Conservation (phyloP, 37 sponge, comb jelly and placozoan species). For the Ianthella basta region DNA sequence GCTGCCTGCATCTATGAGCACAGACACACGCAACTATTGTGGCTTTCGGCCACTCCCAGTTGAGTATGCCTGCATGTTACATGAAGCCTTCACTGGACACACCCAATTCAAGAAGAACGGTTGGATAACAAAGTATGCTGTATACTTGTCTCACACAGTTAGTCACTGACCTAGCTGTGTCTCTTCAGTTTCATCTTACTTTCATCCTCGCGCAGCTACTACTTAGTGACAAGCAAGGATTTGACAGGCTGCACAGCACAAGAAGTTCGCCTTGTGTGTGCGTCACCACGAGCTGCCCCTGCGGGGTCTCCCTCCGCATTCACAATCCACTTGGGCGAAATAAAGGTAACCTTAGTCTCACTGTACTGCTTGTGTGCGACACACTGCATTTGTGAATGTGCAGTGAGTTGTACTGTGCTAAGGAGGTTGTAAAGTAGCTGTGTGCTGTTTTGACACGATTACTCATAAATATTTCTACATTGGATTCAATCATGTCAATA, state of each 20-base stretch:
- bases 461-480: too few species aligned
- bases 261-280: slow-evolving; percentile 41
- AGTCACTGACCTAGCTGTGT: too few species aligned
- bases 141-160: too few species aligned
- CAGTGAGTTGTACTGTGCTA: too few species aligned
- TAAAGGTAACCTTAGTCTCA: slow-evolving; percentile 50
- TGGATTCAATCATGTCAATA: too few species aligned
- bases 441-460: too few species aligned
- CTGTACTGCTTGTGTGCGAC: background rate
- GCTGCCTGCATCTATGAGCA: slow-evolving; percentile 29
- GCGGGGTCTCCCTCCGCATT: background rate
- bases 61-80: slow-evolving; percentile 13
- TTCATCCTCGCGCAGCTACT: too few species aligned
- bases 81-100: slow-evolving; percentile 54
- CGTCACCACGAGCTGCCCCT: background rate
- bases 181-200: too few species aligned
- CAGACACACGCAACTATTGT: background rate
- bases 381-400: too few species aligned
- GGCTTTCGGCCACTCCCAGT: slow-evolving; percentile 45
- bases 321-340: slow-evolving; percentile 53
- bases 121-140: slow-evolving; percentile 69
- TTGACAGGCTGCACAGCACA: slow-evolving; percentile 9
- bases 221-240: slow-evolving; percentile 33
- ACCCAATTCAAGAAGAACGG: background rate
- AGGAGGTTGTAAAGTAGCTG: too few species aligned